Conservation (phyloP, 2,888 invertebrate genomes). For the Andrena hattorfiana region DNA sequence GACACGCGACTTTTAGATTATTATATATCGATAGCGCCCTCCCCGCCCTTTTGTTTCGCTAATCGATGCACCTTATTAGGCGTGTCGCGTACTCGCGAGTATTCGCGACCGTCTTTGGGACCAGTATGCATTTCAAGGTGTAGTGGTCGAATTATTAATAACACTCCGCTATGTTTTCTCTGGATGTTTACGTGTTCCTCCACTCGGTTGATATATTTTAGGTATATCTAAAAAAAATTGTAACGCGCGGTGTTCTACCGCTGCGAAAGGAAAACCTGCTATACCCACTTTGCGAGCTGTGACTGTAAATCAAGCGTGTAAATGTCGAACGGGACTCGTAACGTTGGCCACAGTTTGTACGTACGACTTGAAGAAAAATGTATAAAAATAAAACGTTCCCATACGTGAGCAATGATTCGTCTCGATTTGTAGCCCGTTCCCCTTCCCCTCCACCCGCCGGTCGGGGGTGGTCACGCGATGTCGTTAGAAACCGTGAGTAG, state of each 20-base stretch:
- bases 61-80: slow-evolving; percentile 5
- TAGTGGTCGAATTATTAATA: slow-evolving; percentile 8
- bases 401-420: slow-evolving; percentile 19
- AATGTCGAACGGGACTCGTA: slow-evolving; percentile 51
- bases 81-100: slow-evolving; percentile 19
- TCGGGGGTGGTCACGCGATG: slow-evolving; percentile 49
- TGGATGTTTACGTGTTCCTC: not conserved
- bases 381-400: slow-evolving; percentile 53
- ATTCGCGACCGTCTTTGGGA: slow-evolving; percentile 58
- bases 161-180: not conserved
- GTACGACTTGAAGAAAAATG: slow-evolving; percentile 35
- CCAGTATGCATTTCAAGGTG: slow-evolving; percentile 60
- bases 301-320: slow-evolving; percentile 39
- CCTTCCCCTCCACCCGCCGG: not conserved
- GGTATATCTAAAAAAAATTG: not conserved
- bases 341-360: slow-evolving; percentile 64
- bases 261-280: not conserved
- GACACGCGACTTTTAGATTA: slow-evolving; percentile 11
- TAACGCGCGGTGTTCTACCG: not conserved
- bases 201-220: not conserved
- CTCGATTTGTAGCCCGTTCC: not conserved
- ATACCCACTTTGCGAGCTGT: not conserved
- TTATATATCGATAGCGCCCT: slow-evolving; percentile 26
- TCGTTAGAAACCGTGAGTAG: slow-evolving; percentile 68
- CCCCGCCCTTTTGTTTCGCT: slow-evolving; percentile 10